Percentiles rank a stretch among this genome's conserved stretches.
phyloP scores from a whole-genome alignment of 2,888 invertebrate species.

The Cyrtodaria siliqua region DNA sequence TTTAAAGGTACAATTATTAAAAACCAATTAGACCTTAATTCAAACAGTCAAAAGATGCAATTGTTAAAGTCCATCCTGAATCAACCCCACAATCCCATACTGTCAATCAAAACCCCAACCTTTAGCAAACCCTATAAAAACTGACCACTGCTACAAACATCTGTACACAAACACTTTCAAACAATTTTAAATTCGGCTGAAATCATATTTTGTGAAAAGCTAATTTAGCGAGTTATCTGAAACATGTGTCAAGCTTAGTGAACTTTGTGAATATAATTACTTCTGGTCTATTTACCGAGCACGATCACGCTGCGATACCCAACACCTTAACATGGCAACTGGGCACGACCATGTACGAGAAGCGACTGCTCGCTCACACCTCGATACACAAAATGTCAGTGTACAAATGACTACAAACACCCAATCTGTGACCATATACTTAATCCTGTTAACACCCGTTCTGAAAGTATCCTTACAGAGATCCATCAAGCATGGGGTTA shows the following conservation, averaged over 20 bases:
- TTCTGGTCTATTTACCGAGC: constrained; percentile 52
- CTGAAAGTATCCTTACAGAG: too few species aligned
- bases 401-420: too few species aligned
- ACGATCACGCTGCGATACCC: constrained; percentile 31
- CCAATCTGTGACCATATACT: too few species aligned
- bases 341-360: constrained; percentile 14
- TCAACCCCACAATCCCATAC: constrained; percentile 2
- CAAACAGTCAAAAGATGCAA: background rate
- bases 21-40: too few species aligned
- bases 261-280: constrained; percentile 37
- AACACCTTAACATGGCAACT: constrained; percentile 19
- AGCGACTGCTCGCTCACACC: constrained; percentile 21
- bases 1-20: too few species aligned
- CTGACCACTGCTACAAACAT: constrained; percentile 20
- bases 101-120: constrained; percentile 13
- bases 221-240: constrained; percentile 16
- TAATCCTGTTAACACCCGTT: too few species aligned
- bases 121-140: background rate
- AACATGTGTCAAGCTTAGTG: constrained; percentile 32
- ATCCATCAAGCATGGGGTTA: too few species aligned
- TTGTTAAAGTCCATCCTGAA: constrained; percentile 17
- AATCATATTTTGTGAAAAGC: constrained; percentile 30
- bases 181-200: constrained; percentile 15
- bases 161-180: constrained; percentile 25
- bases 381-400: constrained; percentile 15